Base-by-base conservation (phyloP, 2,888 invertebrate species). In the Steromphala cineraria region DNA sequence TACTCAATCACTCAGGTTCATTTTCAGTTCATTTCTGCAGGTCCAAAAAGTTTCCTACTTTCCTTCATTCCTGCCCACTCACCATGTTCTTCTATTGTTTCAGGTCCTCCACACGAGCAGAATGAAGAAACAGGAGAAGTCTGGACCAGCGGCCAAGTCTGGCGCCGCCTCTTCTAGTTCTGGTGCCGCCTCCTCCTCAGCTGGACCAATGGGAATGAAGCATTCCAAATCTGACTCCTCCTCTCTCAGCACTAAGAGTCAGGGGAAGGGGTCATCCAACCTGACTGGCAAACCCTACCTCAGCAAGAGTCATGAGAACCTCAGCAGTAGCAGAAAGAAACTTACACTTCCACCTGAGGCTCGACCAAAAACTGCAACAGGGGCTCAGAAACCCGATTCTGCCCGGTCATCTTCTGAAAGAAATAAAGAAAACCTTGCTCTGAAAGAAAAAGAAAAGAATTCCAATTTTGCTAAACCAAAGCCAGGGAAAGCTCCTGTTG, bases 271-370 rank as follows among this genome's bases (percentile, higher is more conserved):
- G 52, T 36, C 85, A 36, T 62, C 77, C 1, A 84, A 88, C 24
- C 83, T 89, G 19, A 81, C 90, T 21, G 86, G 87, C n/a, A 92
- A 91, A 79, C 84, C 87, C 19, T 90, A 90, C 77, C 87, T 92
- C 36, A 92, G 92, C 82, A 92, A 91, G 84, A 92, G 92, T 83
- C 91, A 92, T 74, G 92, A 93, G 79, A 93, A 90, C 80, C 85
- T 93, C 17, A 55, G 52, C 53, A 80, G 75, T 19, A 76, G 75
- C 0, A 75, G 36, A 67, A 79, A 80, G 80, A 75, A 75, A 19
- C 36, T 75, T 7, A 53, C 71, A 4, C 76, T 79, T 40, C 36
- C 36, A 3, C 77, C 78, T 7, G 80, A 67, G 21, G 24, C 75
- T 4, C 79, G 52, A 24, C 15, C 67, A 10, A 80, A 78, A 40